Percentiles rank a stretch among this genome's conserved stretches.
Conservation (phyloP, 2,113 vertebrate species). For the Catharus minimus region DNA sequence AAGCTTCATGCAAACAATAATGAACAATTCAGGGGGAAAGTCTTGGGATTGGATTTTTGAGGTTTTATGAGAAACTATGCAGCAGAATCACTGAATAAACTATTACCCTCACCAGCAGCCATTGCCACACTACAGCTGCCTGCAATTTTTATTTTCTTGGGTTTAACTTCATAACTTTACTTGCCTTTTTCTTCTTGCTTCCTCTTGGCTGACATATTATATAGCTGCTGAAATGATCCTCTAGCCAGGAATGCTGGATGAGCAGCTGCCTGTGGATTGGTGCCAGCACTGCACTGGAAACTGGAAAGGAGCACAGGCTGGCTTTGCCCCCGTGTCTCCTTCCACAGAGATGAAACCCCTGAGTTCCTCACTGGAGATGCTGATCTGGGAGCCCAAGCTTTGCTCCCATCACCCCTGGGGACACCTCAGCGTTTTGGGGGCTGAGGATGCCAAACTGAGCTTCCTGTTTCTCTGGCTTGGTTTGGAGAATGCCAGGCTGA, state of each 20-base stretch:
- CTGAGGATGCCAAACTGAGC: background rate
- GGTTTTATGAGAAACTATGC: background rate
- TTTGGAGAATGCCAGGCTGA: background rate
- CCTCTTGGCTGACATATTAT: constrained; percentile 55
- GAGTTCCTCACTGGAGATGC: background rate
- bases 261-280: constrained; percentile 47
- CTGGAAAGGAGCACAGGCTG: constrained; percentile 22
- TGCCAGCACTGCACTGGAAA: constrained; percentile 56
- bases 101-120: background rate
- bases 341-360: background rate
- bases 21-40: background rate
- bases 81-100: background rate
- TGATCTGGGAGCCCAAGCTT: background rate
- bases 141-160: constrained; percentile 56
- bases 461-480: background rate
- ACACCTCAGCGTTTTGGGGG: background rate
- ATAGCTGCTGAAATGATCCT: constrained; percentile 57
- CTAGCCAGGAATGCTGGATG: constrained; percentile 65
- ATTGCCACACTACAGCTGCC: background rate
- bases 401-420: background rate
- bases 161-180: constrained; percentile 32
- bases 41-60: background rate
- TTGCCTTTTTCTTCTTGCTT: constrained; percentile 61
- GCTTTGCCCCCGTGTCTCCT: constrained; percentile 7
- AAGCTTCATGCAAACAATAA: background rate